These are phyloP conservation scores for Stegodyphus dumicola DNA, from an alignment of 1,140 invertebrate species.

Conservation along the genomic window DNA sequence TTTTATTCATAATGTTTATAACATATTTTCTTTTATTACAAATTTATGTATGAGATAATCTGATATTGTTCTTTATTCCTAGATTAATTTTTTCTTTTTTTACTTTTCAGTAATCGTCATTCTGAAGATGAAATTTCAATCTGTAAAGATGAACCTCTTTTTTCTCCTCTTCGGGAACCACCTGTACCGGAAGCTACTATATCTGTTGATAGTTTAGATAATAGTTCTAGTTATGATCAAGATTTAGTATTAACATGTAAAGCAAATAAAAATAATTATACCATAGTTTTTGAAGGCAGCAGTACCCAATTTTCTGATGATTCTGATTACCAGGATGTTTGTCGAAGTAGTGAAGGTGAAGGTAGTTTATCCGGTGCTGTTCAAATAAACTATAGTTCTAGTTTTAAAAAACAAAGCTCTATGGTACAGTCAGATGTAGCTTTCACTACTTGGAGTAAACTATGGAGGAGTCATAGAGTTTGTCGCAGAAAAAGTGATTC, in stretches of 20 bases:
- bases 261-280: conserved; percentile 93
- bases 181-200: conserved; percentile 59
- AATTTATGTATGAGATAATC: neutral
- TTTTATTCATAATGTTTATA: neutral
- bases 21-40: neutral
- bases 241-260: conserved; percentile 85
- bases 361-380: conserved; percentile 61
- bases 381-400: conserved; percentile 38
- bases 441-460: conserved; percentile 84
- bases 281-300: conserved; percentile 92
- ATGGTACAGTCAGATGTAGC: conserved; percentile 85
- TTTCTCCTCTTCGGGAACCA: conserved; percentile 89
- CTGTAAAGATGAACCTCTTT: conserved; percentile 88
- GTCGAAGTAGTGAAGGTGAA: conserved; percentile 70
- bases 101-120: conserved; percentile 72
- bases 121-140: conserved; percentile 83
- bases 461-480: conserved; percentile 71
- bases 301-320: conserved; percentile 81
- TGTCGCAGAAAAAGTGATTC: conserved; percentile 4
- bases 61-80: neutral
- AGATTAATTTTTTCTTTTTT: conserved; percentile 19
- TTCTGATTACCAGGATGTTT: conserved; percentile 75
- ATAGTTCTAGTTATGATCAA: conserved; percentile 78
- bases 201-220: conserved; percentile 92
- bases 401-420: conserved; percentile 67